Percentiles rank a stretch among this genome's conserved stretches.
These are phyloP conservation scores for Chaenocephalus aceratus DNA, from an alignment of 2,113 vertebrate species.

Conservation along the genomic window DNA sequence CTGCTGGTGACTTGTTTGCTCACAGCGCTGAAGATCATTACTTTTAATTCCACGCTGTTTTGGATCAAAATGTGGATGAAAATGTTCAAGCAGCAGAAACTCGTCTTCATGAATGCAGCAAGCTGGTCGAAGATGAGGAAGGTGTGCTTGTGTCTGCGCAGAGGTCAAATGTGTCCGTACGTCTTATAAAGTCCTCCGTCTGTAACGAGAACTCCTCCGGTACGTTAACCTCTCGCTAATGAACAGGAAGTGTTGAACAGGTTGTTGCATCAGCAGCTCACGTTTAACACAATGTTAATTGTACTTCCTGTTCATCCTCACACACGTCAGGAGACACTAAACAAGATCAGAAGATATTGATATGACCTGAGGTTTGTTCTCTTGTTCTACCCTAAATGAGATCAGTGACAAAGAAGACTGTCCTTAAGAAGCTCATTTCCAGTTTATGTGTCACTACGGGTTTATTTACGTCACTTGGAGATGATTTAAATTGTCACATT, in stretches of 20 bases:
- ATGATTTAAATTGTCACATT: too few relatives aligned
- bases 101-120: neutral
- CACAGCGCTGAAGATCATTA: neutral
- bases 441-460: neutral
- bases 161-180: neutral
- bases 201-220: constrained; percentile 45
- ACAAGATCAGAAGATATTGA: neutral
- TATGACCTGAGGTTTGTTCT: neutral
- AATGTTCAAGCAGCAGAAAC: too few relatives aligned
- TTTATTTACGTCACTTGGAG: neutral
- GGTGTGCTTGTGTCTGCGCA: neutral
- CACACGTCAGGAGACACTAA: neutral
- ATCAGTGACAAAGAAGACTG: too few relatives aligned
- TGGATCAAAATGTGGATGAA: too few relatives aligned
- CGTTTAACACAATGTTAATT: constrained; percentile 33
- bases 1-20: neutral
- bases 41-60: neutral
- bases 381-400: neutral
- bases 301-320: constrained; percentile 23
- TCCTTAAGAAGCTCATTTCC: neutral
- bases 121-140: neutral
- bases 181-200: constrained; percentile 24
- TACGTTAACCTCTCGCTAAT: constrained; percentile 44
- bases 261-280: constrained; percentile 38
- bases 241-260: constrained; percentile 50